Base-by-base conservation (phyloP, 2,797 vertebrate genomes). In the Lycodopsis pacificus region DNA sequence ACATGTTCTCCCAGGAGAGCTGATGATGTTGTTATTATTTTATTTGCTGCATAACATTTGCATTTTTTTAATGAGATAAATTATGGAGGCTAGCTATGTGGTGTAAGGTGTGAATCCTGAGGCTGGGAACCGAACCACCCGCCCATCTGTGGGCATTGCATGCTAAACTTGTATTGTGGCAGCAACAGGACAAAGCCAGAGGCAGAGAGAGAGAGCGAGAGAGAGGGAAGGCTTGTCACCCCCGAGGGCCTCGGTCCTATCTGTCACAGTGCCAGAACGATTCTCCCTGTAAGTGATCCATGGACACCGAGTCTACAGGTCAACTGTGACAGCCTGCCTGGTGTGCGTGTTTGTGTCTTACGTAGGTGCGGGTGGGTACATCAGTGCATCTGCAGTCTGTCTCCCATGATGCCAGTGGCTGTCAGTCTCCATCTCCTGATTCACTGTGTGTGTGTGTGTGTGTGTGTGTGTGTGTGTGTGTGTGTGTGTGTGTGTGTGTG, bases 221-320 rank as follows among this genome's bases (percentile, higher is more conserved):
- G 46, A 15, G 30, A 27, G 58, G 30, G 48, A 19, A 36, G 54
- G 86, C 76, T 73, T 87, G 86, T 88, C 38, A 73, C 65, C 87
- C 88, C 81, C 0, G 40, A 83, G 89, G 88, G 81, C 77, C 63
- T 69, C 49, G 1, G 63, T 87, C 77, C 81, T 85, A 73, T 90
- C 91, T 91, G 87, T 90, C 92, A 91, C 79, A 65, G 81, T 65
- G 86, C 76, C 89, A 77, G 66, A 86, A 53, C 58, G 10, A 83
- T 81, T 86, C 44, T 46, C 86, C 86, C 89, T 83, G 89, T 86
- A 90, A 89, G 82, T 86, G 89, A 91, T 91, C 87, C 85, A 27
- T 83, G 88, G 87, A 87, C 86, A 65, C 71, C 20, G 65, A 85
- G 86, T 89, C 78, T 53, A 22, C 88, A 81, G 86, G 92, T 93